Base-by-base conservation (phyloP, 2,797 vertebrate species). In the Falco peregrinus region DNA sequence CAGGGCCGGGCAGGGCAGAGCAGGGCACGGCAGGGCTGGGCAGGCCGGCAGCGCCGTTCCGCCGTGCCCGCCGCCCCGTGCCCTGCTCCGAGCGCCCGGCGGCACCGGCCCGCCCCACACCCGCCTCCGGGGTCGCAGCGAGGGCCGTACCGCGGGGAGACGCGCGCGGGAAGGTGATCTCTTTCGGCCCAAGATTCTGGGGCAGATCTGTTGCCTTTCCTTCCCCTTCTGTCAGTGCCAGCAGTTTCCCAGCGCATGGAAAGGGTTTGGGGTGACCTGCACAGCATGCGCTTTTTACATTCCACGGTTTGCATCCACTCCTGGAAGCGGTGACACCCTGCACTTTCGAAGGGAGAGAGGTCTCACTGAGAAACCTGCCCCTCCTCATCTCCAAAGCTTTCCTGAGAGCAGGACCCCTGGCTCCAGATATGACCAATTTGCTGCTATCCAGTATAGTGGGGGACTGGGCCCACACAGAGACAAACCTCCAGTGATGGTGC, bases 121-220 rank as follows among this genome's bases (percentile, higher is more conserved):
- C 37, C 37, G 37, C 37, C 37, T 39, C 37, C 37, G 37, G 37
- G 37, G 37, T 11, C 41, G 9, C 21, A 24, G 47, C 20, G 51
- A 37, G 26, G 8, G 6, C 21, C 5, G 11, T 17, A 26, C 15
- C 3, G 14, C 16, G 16, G 17, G 13, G 39, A 29, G 26, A 11
- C 3, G 14, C 7, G 6, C 8, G 7, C 0, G 0, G 18, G 10
- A 64, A 24, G 31, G 19, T 10, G 10, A 14, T 6, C 11, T 24
- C n/a, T n/a, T 67, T 35, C 39, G 10, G 6, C 1, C 3, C 11
- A 9, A 33, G 18, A 2, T 28, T 53, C 60, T 50, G 5, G 12
- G n/a, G 48, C 41, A 31, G 17, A 31, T 15, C 41, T 16, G 3
- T 16, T 79, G 68, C 25, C 77, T 80, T 85, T 35, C 10, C 22